A percentile compares a stretch with the other conserved stretches of the same genome.
Conservation (phyloP, 2,113 vertebrate species). For the Marmota monax region DNA sequence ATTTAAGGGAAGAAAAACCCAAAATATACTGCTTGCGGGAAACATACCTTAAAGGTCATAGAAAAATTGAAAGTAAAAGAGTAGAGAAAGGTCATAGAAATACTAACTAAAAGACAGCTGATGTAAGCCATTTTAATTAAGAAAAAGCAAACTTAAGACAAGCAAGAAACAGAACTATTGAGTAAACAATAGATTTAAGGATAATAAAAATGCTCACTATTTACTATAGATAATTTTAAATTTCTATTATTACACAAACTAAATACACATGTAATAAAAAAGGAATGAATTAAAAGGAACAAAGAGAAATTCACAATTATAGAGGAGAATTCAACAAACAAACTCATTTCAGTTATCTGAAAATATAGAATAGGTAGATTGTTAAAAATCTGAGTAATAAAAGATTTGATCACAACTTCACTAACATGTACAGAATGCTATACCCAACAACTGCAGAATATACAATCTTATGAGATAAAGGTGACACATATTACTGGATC, state of each 20-base stretch:
- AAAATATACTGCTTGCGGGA: neutral
- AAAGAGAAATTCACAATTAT: neutral
- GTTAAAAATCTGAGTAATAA: neutral
- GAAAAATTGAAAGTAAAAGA: neutral
- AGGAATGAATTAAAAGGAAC: neutral
- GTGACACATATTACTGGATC: neutral
- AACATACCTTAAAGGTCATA: neutral
- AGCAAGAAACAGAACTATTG: neutral
- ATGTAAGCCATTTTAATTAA: too few species aligned
- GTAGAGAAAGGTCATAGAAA: too few species aligned
- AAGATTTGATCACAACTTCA: neutral
- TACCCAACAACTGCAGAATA: neutral
- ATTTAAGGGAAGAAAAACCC: neutral
- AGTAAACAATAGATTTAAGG: neutral
- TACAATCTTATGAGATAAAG: neutral
- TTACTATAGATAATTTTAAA: neutral
- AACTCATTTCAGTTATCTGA: neutral
- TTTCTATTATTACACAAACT: neutral
- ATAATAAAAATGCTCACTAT: neutral
- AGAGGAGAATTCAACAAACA: neutral
- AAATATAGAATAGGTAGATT: neutral
- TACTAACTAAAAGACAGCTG: too few species aligned
- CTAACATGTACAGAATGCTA: neutral
- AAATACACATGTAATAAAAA: neutral
- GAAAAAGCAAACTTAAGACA: too few species aligned